Evolutionary conservation across 2,797 vertebrate genomes (phyloP), one percentile per base, ranked within the genome.

Genomic region (Pelodytes ibericus): DNA sequence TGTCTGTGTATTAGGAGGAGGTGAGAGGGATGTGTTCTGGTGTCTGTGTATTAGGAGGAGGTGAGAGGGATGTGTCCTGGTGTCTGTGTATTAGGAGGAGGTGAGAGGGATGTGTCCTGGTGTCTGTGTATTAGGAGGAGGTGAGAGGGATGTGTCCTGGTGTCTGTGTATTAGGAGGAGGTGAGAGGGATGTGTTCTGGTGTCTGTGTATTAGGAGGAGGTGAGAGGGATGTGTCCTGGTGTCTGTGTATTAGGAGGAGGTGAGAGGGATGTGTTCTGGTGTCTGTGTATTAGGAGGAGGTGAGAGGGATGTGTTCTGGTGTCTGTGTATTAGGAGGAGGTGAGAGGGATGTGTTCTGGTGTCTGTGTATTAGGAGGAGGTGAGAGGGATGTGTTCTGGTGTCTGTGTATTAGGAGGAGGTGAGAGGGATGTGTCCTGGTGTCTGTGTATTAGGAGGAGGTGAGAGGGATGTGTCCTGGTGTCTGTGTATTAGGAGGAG

Each of bases 1-100:
- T 69, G 11, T 25, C 49, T 36, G 29, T 36, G 49, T 69, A 56
- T 69, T 31, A 29, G 64, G 66, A n/a, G n/a, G n/a, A 57, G 16
- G 30, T 49, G 11, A 49, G 4, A 49, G 44, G 44, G 11, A 13
- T 1, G 18, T 49, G 44, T 15, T 4, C 44, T 39, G 33, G 30
- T 62, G 31, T 24, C 36, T 41, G 33, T 41, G 36, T 64, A 20
- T 41, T 24, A 24, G 67, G 51, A 58, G 51, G 20, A 53, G 44
- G n/a, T 24, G 39, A 33, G 60, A n/a, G n/a, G n/a, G n/a, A n/a
- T n/a, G n/a, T n/a, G n/a, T n/a, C n/a, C n/a, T n/a, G n/a, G 16
- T 69, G 11, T 25, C 49, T 36, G 29, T 36, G 49, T 69, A 56
- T 69, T 31, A 29, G 64, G 66, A n/a, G n/a, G n/a, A 57, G 16